phyloP scores from a whole-genome alignment of 1,140 invertebrate species.

The Neodiprion lecontei region DNA sequence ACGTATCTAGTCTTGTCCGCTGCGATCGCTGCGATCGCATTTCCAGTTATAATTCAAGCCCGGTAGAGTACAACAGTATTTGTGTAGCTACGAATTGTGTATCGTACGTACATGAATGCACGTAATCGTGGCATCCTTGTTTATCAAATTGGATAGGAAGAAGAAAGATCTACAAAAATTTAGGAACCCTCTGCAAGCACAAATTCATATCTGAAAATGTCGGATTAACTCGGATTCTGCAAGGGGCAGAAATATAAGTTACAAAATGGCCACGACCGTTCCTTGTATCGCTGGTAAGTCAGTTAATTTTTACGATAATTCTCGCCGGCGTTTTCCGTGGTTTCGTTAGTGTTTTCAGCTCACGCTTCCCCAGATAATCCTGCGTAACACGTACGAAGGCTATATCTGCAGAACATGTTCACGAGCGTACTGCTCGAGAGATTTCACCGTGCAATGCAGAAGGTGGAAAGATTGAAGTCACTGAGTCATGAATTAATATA shows the following conservation, averaged over 20 bases:
- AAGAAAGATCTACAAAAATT: too few species aligned
- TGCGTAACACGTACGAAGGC: not conserved
- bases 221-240: not conserved
- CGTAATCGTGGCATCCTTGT: too few species aligned
- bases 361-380: not conserved
- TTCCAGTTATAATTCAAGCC: too few species aligned
- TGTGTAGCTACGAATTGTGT: too few species aligned
- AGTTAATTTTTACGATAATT: slow-evolving; percentile 24
- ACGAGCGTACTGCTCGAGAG: not conserved
- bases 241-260: not conserved
- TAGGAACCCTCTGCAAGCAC: not conserved
- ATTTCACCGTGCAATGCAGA: not conserved
- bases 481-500: not conserved
- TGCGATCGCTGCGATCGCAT: too few species aligned
- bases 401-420: not conserved
- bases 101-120: too few species aligned
- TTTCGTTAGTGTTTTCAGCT: not conserved
- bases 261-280: slow-evolving; percentile 58
- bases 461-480: not conserved
- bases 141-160: too few species aligned
- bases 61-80: too few species aligned
- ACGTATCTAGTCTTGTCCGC: too few species aligned
- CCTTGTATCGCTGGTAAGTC: slow-evolving; percentile 58
- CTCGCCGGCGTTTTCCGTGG: not conserved
- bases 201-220: not conserved